Conservation (phyloP, 1,140 invertebrate species). For the Drosophila neocordata region DNA sequence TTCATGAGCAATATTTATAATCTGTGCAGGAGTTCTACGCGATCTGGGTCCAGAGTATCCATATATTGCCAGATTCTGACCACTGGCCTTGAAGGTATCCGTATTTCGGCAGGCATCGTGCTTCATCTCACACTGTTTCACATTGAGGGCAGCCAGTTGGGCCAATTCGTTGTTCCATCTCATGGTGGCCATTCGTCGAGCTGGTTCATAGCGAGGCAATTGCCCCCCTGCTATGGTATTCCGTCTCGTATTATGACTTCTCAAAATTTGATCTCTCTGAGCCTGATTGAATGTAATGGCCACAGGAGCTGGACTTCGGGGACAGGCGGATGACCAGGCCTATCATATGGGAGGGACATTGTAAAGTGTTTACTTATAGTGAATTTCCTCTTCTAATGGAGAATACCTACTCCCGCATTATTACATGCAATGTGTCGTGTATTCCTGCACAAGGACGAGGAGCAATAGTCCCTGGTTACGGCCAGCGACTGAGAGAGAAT, state of each 20-base stretch:
- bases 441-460: background rate
- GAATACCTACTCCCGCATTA: background rate
- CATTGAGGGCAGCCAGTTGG: slow-evolving; percentile 52
- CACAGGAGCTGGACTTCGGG: slow-evolving; percentile 22
- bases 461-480: background rate
- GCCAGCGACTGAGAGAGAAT: background rate
- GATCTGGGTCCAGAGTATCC: slow-evolving; percentile 18
- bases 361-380: no score
- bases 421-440: background rate
- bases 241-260: slow-evolving; percentile 43
- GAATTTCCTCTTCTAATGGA: background rate
- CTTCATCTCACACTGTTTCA: slow-evolving; percentile 48
- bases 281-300: slow-evolving; percentile 3
- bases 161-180: slow-evolving; percentile 60
- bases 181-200: slow-evolving; percentile 62
- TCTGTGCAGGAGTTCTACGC: background rate
- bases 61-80: slow-evolving; percentile 59
- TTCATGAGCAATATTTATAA: slow-evolving; percentile 13
- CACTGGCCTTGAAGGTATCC: slow-evolving; percentile 38
- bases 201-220: slow-evolving; percentile 17
- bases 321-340: slow-evolving; percentile 42
- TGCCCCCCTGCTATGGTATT: slow-evolving; percentile 52
- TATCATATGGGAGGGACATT: background rate
- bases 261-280: background rate
- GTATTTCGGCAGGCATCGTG: slow-evolving; percentile 67